Base-by-base conservation (phyloP, 1,140 invertebrate genomes). In the Drosophila paulistorum region DNA sequence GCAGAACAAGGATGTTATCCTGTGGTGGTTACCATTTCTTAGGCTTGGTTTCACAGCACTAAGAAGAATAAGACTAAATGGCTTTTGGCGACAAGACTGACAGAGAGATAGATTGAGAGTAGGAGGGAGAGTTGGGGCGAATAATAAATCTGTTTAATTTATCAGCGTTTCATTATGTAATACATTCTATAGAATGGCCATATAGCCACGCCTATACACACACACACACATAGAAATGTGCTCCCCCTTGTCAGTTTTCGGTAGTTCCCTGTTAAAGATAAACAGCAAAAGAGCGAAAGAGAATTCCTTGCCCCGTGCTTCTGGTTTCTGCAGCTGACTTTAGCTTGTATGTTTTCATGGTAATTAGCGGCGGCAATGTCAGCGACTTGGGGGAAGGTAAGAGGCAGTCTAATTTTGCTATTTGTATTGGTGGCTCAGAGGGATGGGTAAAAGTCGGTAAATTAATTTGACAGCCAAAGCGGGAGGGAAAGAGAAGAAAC, bases 91-190 rank as follows among this genome's bases (percentile, higher is more conserved):
- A 79, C 84, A 63, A 67, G 57, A 51, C 17, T 48, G 45, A 17
- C 45, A 48, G n/a, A 9, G 17, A 51, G 45, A 51, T 9, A 23
- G 17, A 13, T 3, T 37, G 37, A 37, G 35, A 37, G 35, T 10
- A 11, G 1, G 9, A 37, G 35, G 35, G 35, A 11, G 35, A 37
- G 35, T 37, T 37, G 35, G 7, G 70, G 54, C 80, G 77, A 71
- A 71, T 86, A 90, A 90, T 81, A 90, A 90, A 90, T 90, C 81
- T 90, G 86, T 85, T 90, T 90, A 90, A 90, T 89, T 83, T 89
- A 89, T 89, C 85, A 89, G 71, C 65, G 61, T 86, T 86, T 76
- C 72, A 82, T 87, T 82, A 80, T 85, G 73, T 71, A 73, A 74
- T 69, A 74, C 62, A 71, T 67, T 63, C 71, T 62, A 71, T 71